Percentiles rank a stretch among this genome's conserved stretches.
Evolutionary conservation across 2,113 vertebrate genomes (phyloP).

Genomic region (Anoura caudifer): DNA sequence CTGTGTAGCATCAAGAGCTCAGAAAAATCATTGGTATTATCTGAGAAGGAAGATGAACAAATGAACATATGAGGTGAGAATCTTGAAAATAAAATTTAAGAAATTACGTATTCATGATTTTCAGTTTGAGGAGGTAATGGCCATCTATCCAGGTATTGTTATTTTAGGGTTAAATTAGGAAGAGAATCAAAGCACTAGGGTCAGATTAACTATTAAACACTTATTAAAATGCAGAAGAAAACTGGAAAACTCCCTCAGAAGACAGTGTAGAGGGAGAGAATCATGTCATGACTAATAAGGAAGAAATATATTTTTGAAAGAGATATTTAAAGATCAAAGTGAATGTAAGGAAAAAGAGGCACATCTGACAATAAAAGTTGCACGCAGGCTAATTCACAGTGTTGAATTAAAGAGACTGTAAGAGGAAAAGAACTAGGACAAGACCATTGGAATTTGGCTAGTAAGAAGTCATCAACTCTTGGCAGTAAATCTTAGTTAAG

Average conservation of each 20-base stretch:
- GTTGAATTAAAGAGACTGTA: neutral
- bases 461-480: slow-evolving; percentile 13
- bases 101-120: neutral
- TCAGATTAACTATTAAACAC: neutral
- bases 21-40: neutral
- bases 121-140: neutral
- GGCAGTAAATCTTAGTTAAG: neutral
- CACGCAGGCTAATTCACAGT: neutral
- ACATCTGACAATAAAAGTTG: neutral
- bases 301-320: neutral
- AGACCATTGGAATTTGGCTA: neutral
- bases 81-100: neutral
- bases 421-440: neutral
- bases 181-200: neutral
- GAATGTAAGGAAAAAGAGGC: slow-evolving; percentile 4
- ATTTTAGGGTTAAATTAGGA: slow-evolving; percentile 1
- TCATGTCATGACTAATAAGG: neutral
- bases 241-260: neutral
- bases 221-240: slow-evolving; percentile 18
- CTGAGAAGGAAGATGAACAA: slow-evolving; percentile 6
- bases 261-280: neutral
- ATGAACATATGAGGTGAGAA: neutral
- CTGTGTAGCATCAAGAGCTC: neutral
- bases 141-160: neutral
- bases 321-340: slow-evolving; percentile 26